phyloP scores from a whole-genome alignment of 1,140 invertebrate genomes.

The Leptestheria dahalacensis region DNA sequence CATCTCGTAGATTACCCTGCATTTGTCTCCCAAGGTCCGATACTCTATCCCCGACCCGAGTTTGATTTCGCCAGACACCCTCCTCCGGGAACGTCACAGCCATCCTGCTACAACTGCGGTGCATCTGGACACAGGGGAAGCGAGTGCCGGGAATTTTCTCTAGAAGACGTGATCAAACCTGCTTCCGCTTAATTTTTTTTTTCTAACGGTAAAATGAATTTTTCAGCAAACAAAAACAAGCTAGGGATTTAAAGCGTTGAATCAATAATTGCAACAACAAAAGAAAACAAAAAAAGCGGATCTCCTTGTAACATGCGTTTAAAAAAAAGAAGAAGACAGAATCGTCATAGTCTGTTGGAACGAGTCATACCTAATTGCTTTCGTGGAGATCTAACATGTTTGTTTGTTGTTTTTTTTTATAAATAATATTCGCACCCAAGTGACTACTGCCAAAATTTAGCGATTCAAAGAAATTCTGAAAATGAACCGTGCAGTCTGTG shows the following conservation, averaged over 20 bases:
- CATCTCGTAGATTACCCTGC: background rate
- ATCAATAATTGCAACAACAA: background rate
- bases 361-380: background rate
- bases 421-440: background rate
- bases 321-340: background rate
- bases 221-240: background rate
- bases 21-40: background rate
- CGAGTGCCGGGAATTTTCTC: conserved; percentile 4
- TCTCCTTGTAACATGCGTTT: background rate
- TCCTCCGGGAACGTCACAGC: background rate
- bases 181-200: background rate
- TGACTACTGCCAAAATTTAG: background rate
- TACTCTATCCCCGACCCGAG: conserved; percentile 3
- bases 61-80: background rate
- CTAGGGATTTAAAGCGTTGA: background rate
- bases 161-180: conserved; percentile 7
- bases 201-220: background rate
- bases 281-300: background rate
- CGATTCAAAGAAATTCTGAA: background rate
- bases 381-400: too few species aligned
- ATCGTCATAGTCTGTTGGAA: background rate
- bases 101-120: conserved; percentile 8
- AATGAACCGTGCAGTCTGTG: background rate
- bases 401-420: too few species aligned
- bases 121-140: conserved; percentile 4